phyloP scores from a whole-genome alignment of 2,113 vertebrate species.

The Leucopsar rothschildi region DNA sequence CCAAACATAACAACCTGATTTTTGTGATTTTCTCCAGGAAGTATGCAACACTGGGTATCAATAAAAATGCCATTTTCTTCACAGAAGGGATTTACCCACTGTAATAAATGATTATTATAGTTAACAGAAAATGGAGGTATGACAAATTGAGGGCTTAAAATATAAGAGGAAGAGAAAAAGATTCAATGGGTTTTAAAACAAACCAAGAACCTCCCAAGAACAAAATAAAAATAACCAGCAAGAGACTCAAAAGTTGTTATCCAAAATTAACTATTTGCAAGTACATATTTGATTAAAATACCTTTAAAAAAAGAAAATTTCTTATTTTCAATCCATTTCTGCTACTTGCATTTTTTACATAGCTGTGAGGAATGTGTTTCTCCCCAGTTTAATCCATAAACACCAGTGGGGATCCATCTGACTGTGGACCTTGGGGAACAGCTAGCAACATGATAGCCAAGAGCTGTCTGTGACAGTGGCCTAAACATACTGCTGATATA shows the following conservation, averaged over 20 bases:
- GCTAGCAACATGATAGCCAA: background rate
- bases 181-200: background rate
- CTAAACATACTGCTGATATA: background rate
- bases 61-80: background rate
- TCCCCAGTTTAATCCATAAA: background rate
- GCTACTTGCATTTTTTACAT: background rate
- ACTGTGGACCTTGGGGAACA: background rate
- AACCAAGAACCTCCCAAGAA: background rate
- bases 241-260: background rate
- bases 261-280: rapidly evolving
- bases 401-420: too few relatives aligned
- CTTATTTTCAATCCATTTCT: background rate
- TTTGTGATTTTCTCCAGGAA: background rate
- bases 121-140: background rate
- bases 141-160: background rate
- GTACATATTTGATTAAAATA: background rate
- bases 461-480: background rate
- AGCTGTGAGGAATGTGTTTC: background rate
- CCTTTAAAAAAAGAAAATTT: background rate
- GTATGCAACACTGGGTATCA: background rate
- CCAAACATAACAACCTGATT: rapidly evolving
- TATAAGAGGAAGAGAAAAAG: background rate
- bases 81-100: background rate
- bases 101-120: background rate
- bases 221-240: background rate